phyloP scores from a whole-genome alignment of 1,140 invertebrate genomes.

The Drosophila carrolli region DNA sequence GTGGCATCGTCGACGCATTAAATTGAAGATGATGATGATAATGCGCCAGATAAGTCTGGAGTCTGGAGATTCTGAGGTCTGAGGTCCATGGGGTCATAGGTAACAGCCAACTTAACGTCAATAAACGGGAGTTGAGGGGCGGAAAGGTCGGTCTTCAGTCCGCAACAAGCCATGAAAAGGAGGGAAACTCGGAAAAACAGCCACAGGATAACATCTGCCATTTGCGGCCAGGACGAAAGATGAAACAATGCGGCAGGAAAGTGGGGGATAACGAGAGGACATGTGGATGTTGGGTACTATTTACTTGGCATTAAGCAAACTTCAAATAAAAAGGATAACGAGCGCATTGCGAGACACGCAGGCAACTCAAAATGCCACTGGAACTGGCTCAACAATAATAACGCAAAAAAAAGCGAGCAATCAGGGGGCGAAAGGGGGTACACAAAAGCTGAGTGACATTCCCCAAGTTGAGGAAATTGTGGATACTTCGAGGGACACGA shows the following conservation, averaged over 20 bases:
- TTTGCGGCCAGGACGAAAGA: constrained; percentile 56
- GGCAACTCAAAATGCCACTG: constrained; percentile 67
- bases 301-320: constrained; percentile 82
- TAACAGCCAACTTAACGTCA: constrained; percentile 79
- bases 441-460: constrained; percentile 37
- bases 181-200: constrained; percentile 28
- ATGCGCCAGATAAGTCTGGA: constrained; percentile 69
- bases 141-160: constrained; percentile 35
- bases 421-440: constrained; percentile 16
- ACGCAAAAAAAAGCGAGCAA: constrained; percentile 51
- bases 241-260: constrained; percentile 67
- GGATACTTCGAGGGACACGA: constrained; percentile 20
- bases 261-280: constrained; percentile 5
- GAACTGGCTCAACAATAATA: constrained; percentile 66
- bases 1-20: constrained; percentile 79
- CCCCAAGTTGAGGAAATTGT: constrained; percentile 25
- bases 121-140: constrained; percentile 60
- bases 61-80: background rate
- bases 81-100: constrained; percentile 61
- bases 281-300: constrained; percentile 57
- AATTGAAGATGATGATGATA: constrained; percentile 84
- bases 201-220: constrained; percentile 58
- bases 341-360: constrained; percentile 73
- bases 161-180: constrained; percentile 77
- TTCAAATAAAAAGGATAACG: constrained; percentile 83